Conservation (phyloP, 2,113 vertebrate genomes). For the Prochilodus magdalenae region DNA sequence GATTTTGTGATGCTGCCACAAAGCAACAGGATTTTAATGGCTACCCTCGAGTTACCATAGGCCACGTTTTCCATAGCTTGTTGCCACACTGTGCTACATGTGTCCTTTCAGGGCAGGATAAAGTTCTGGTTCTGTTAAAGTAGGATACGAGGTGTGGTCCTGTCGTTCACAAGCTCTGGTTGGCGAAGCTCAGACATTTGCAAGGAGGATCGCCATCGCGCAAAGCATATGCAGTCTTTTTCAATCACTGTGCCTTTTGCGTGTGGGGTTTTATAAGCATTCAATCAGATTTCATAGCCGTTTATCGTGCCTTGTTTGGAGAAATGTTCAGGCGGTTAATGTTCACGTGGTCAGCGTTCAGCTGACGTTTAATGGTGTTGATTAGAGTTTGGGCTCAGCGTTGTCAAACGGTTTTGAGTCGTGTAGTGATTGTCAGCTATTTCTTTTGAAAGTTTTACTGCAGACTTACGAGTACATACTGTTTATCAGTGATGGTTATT, state of each 20-base stretch:
- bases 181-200: neutral
- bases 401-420: slow-evolving; percentile 79
- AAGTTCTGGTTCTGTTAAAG: neutral
- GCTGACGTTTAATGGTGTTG: slow-evolving; percentile 66
- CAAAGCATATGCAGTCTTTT: neutral
- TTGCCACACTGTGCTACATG: neutral
- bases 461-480: slow-evolving; percentile 82
- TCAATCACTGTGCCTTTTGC: neutral
- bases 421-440: slow-evolving; percentile 84
- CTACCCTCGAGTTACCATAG: neutral
- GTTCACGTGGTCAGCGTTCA: slow-evolving; percentile 19
- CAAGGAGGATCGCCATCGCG: too few relatives aligned
- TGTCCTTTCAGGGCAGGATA: neutral
- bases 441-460: slow-evolving; percentile 82
- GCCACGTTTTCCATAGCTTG: neutral
- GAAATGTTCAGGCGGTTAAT: neutral
- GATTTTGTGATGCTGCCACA: neutral
- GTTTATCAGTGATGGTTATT: slow-evolving; percentile 86
- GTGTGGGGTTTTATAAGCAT: slow-evolving; percentile 20
- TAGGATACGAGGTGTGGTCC: neutral
- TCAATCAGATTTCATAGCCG: neutral
- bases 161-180: neutral
- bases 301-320: neutral
- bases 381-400: neutral
- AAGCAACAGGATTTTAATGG: neutral